Percentiles rank a stretch among this genome's conserved stretches.
Evolutionary conservation across 2,113 vertebrate genomes (phyloP).

Genomic region (Jacana jacana): DNA sequence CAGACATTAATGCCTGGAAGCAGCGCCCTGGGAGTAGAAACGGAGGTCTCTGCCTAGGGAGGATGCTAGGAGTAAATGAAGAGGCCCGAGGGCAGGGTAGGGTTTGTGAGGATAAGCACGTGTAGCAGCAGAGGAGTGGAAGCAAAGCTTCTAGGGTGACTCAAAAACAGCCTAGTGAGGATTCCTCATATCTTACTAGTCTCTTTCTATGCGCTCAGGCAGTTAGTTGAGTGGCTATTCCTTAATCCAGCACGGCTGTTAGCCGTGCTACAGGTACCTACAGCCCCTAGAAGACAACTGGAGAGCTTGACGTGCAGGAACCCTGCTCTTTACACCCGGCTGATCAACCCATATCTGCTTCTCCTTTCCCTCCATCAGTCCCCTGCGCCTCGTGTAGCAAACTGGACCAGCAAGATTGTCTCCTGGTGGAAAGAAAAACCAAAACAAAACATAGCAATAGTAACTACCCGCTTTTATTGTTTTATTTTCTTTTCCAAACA

Average conservation of each 20-base stretch:
- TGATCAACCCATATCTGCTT: background rate
- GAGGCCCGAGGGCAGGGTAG: conserved; percentile 26
- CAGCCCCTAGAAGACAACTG: background rate
- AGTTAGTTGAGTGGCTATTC: background rate
- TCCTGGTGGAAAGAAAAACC: background rate
- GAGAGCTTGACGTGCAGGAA: background rate
- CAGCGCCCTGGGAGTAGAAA: conserved; percentile 36
- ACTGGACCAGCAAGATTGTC: background rate
- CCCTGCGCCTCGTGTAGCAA: background rate
- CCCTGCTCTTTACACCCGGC: background rate
- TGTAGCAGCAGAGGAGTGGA: background rate
- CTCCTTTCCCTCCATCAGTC: background rate
- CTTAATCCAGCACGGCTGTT: background rate
- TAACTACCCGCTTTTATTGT: background rate
- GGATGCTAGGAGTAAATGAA: conserved; percentile 25
- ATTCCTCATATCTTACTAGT: background rate
- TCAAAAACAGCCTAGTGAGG: background rate
- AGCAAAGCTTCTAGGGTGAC: background rate
- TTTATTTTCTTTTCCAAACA: background rate
- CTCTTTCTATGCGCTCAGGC: background rate
- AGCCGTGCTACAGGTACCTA: background rate
- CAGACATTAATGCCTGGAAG: conserved; percentile 65
- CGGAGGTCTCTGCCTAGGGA: conserved; percentile 10
- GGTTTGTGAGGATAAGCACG: conserved; percentile 21
- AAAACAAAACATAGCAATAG: background rate